Conservation (phyloP, 2,888 invertebrate species). For the Nemotelus nigrinus region DNA sequence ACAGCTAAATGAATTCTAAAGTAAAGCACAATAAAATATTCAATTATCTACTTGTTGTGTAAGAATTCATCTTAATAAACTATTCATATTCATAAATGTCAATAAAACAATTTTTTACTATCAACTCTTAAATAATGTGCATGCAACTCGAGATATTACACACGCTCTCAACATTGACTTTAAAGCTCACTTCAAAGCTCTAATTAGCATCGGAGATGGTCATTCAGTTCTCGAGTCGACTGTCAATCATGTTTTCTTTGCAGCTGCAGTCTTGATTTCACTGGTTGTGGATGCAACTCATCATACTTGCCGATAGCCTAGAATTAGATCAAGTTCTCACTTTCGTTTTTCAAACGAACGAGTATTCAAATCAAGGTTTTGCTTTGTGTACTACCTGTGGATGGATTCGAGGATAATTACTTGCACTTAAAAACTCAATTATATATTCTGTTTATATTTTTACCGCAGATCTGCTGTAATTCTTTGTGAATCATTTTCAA, state of each 20-base stretch:
- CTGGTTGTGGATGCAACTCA: not conserved
- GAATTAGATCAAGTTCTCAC: slow-evolving; percentile 27
- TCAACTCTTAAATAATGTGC: no score
- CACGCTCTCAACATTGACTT: slow-evolving; percentile 21
- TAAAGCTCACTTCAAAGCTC: slow-evolving; percentile 18
- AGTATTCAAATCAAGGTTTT: slow-evolving; percentile 27
- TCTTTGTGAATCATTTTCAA: no score
- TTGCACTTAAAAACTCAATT: no score
- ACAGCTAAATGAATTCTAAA: no score
- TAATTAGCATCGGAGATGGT: slow-evolving; percentile 8
- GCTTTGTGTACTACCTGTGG: not conserved
- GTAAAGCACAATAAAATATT: not conserved
- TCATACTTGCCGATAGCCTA: slow-evolving; percentile 21
- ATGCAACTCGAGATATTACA: not conserved
- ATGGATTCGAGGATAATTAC: no score
- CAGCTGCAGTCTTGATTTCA: slow-evolving; percentile 7
- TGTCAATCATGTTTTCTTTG: not conserved
- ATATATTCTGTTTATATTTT: no score
- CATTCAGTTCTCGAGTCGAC: not conserved
- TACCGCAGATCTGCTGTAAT: no score
- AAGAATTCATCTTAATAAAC: no score
- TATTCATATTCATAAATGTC: no score
- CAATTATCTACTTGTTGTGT: not conserved
- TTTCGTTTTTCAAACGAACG: slow-evolving; percentile 9
- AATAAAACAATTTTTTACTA: no score